Percentiles rank a stretch among this genome's conserved stretches.
Evolutionary conservation across 30 jellyfish, hydroid and myxozoan genomes (phyloP).

Genomic region (Mastigias papua): DNA sequence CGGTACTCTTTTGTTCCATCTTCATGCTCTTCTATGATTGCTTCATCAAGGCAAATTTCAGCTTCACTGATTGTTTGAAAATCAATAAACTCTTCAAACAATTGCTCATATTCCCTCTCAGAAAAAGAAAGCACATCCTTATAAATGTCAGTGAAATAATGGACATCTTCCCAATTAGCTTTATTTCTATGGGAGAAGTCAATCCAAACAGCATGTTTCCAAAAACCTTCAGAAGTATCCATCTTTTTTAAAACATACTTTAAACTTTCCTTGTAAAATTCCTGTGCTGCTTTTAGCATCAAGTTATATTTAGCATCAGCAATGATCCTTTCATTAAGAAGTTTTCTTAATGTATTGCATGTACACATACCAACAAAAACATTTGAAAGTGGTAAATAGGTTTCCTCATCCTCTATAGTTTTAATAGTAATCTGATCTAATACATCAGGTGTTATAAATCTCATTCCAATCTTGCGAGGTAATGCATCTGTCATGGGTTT

Average conservation of each 20-base stretch:
- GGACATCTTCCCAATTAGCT: neutral
- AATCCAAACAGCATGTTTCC: neutral
- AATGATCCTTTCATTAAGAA: neutral
- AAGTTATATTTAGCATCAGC: neutral
- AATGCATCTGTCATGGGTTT: neutral
- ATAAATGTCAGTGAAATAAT: neutral
- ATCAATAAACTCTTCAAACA: conserved; percentile 12
- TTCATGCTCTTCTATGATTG: neutral
- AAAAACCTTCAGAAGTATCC: neutral
- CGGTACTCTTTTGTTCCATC: conserved; percentile 12
- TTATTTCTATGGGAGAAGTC: neutral
- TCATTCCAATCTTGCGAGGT: neutral
- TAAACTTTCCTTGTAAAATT: neutral
- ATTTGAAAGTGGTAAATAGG: neutral
- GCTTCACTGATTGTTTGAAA: neutral
- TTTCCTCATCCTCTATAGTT: neutral
- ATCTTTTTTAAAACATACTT: neutral
- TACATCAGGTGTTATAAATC: neutral
- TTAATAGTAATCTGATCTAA: neutral
- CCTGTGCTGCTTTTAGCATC: neutral
- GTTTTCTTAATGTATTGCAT: neutral
- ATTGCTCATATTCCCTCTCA: neutral
- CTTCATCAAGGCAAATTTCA: conserved; percentile 3
- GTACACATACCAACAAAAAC: neutral
- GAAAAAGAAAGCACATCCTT: neutral